Conservation (phyloP, 1,140 invertebrate species). For the Macrobrachium rosenbergii region DNA sequence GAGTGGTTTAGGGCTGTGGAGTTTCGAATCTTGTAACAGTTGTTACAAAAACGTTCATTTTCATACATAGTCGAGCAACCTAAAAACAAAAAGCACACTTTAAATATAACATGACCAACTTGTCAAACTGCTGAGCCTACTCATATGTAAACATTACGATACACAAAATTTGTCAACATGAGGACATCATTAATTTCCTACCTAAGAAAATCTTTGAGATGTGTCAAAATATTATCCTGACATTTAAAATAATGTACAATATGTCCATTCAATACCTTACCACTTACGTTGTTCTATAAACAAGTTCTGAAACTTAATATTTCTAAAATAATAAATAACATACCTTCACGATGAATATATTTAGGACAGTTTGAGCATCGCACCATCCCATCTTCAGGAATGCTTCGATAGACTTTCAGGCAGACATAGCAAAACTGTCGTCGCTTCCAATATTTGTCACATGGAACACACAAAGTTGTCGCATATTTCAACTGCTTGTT, state of each 20-base stretch:
- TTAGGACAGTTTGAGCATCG: conserved; percentile 65
- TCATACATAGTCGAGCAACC: conserved; percentile 62
- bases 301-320: neutral
- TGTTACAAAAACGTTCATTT: conserved; percentile 62
- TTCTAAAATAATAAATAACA: neutral
- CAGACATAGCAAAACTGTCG: conserved; percentile 65
- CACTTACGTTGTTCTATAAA: neutral
- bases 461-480: conserved; percentile 73
- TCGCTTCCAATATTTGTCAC: conserved; percentile 71
- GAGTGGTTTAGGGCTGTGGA: conserved; percentile 61
- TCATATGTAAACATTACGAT: too few relatives aligned
- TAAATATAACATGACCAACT: neutral
- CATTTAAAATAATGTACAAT: too few relatives aligned
- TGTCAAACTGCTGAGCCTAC: too few relatives aligned
- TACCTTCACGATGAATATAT: conserved; percentile 64
- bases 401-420: conserved; percentile 63
- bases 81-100: conserved; percentile 16
- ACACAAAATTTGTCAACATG: too few relatives aligned
- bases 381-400: conserved; percentile 64
- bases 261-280: too few relatives aligned
- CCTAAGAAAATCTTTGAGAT: neutral
- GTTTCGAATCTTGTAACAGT: conserved; percentile 62
- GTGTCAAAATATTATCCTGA: too few relatives aligned
- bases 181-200: neutral
- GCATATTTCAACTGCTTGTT: conserved; percentile 73